These are phyloP conservation scores for Tenthredo distinguenda DNA, from an alignment of 2,888 invertebrate species.

Conservation along the genomic window DNA sequence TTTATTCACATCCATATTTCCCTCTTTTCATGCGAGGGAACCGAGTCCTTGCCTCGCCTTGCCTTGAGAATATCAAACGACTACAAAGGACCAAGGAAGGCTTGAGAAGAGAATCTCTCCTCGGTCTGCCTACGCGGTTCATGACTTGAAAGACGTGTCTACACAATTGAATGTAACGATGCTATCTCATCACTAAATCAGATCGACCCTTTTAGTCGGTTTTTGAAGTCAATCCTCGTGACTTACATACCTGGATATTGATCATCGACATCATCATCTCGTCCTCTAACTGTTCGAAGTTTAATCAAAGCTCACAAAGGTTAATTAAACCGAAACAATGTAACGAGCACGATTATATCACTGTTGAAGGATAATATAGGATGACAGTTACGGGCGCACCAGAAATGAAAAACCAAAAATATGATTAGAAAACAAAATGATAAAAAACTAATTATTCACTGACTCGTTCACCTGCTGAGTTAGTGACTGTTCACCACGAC, in stretches of 20 bases:
- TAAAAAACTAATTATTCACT: conserved; percentile 11
- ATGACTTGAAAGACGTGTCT: conserved; percentile 3
- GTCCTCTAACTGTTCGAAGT: neutral
- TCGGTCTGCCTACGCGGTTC: neutral
- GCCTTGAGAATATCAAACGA: conserved; percentile 28
- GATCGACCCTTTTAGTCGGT: neutral
- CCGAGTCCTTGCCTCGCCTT: neutral
- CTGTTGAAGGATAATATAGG: neutral
- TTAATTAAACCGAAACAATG: neutral
- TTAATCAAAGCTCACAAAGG: neutral
- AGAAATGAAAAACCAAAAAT: neutral
- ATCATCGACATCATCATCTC: neutral
- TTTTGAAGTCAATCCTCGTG: neutral
- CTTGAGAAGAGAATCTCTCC: conserved; percentile 12
- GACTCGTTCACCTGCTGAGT: conserved; percentile 15
- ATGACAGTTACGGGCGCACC: neutral
- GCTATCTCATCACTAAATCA: conserved; percentile 12
- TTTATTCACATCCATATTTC: conserved; percentile 14
- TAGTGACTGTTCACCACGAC: conserved; percentile 46
- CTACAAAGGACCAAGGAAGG: conserved; percentile 10
- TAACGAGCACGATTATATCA: neutral
- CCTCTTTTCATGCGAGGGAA: conserved; percentile 15
- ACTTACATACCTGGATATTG: conserved; percentile 42
- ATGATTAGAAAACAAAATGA: neutral
- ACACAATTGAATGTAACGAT: conserved; percentile 22